Evolutionary conservation across 2,113 vertebrate genomes (phyloP), one percentile per base, ranked within the genome.

Genomic region (Isichthys henryi): DNA sequence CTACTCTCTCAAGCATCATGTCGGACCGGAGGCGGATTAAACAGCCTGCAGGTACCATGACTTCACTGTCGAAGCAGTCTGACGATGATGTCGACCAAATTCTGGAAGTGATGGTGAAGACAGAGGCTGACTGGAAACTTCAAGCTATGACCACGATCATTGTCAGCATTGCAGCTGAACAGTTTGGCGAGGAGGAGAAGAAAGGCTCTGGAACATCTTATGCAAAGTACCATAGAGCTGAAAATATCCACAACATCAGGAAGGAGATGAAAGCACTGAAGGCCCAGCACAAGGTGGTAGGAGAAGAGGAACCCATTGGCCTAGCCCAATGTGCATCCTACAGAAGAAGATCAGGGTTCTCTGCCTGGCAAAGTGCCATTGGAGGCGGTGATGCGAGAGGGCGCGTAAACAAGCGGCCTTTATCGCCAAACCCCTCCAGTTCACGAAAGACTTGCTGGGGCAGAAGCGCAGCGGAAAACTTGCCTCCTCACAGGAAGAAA

Each of bases 321-420:
- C n/a, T 77, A 23, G 53, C 53, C 53, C 53, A 58, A 19, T 23
- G 21, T 7, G 1, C 19, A 58, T 58, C 53, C 50, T 90, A 45
- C 10, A 46, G 3, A 77, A 77, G 56, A 48, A 1, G 45, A 88
- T 74, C 21, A 88, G 43, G 45, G 80, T 84, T 7, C 80, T 89
- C 80, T 9, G 10, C 7, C 39, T 13, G 62, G 85, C 62, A 56
- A n/a, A 85, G 83, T 89, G 39, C 23, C 90, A 91, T 83, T 50
- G 6, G 85, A 88, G 84, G 66, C 27, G 7, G 35, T 13, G 43
- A 1, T 19, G 66, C 8, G 49, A 89, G n/a, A 87, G 66, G n/a
- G 50, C 88, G 15, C 27, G 27, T 0, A n/a, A 89, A 58, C 53
- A 27, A 50, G 82, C 87, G 56, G 83, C 80, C n/a, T n/a, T n/a